Conservation (phyloP, 2,888 invertebrate genomes). For the Proisotoma minuta region DNA sequence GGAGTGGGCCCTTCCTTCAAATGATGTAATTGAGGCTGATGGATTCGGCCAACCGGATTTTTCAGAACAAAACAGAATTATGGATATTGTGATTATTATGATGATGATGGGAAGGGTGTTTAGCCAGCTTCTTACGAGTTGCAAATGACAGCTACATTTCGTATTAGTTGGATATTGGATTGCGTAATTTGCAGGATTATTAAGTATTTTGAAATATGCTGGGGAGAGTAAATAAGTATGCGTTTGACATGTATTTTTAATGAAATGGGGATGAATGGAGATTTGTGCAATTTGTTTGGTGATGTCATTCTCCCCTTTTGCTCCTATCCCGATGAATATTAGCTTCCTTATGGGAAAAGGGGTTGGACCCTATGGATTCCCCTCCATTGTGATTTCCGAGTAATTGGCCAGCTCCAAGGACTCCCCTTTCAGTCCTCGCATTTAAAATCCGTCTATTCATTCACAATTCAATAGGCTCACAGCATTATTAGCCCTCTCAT, state of each 20-base stretch:
- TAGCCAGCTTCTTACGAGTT: not conserved
- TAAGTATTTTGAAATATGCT: too few relatives aligned
- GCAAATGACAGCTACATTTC: too few relatives aligned
- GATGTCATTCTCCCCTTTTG: conserved; percentile 26
- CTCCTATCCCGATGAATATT: conserved; percentile 48
- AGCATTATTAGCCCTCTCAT: not conserved
- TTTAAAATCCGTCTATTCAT: conserved; percentile 31
- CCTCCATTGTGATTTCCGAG: conserved; percentile 45
- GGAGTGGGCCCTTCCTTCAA: too few relatives aligned
- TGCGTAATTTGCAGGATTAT: too few relatives aligned
- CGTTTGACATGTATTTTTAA: conserved; percentile 13
- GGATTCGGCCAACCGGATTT: conserved; percentile 29
- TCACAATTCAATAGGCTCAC: conserved; percentile 20
- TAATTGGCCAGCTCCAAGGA: conserved; percentile 48
- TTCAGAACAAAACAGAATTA: conserved; percentile 22
- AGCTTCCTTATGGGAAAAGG: conserved; percentile 47
- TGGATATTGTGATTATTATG: conserved; percentile 15
- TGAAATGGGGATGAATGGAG: not conserved
- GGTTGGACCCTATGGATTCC: conserved; percentile 45
- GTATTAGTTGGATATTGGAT: too few relatives aligned
- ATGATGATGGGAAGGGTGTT: conserved; percentile 22
- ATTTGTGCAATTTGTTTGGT: not conserved
- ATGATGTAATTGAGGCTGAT: conserved; percentile 35
- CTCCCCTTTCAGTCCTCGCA: conserved; percentile 44
- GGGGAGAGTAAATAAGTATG: too few relatives aligned